These are phyloP conservation scores for Labeo catla DNA, from an alignment of 2,113 vertebrate genomes.

Conservation along the genomic window DNA sequence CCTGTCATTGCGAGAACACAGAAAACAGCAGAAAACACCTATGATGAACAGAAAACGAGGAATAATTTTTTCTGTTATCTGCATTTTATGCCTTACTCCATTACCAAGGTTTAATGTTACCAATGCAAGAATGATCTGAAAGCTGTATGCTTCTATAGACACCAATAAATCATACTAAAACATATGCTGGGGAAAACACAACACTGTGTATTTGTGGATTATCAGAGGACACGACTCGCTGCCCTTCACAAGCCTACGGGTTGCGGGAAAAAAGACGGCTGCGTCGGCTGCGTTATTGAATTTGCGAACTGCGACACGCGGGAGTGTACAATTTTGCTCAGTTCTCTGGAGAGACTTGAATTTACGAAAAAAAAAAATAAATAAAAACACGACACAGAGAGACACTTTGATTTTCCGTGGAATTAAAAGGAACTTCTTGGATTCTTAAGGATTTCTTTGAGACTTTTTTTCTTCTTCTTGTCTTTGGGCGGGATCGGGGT, in stretches of 20 bases:
- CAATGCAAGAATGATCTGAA: conserved; percentile 63
- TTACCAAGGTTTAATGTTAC: conserved; percentile 58
- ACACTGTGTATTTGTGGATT: conserved; percentile 66
- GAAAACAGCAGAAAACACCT: conserved; percentile 53
- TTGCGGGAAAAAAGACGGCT: conserved; percentile 45
- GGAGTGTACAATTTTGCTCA: conserved; percentile 62
- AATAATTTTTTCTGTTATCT: conserved; percentile 59
- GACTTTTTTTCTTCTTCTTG: conserved; percentile 55
- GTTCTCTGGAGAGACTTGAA: conserved; percentile 58
- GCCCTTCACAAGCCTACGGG: conserved; percentile 52
- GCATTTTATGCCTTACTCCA: conserved; percentile 71
- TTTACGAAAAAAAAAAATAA: neutral
- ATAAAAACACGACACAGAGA: neutral
- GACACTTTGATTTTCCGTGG: conserved; percentile 53
- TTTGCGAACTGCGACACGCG: conserved; percentile 54
- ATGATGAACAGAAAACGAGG: conserved; percentile 50
- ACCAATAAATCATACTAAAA: conserved; percentile 47
- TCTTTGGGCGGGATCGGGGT: conserved; percentile 42
- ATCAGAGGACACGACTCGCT: conserved; percentile 56
- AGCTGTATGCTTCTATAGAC: conserved; percentile 61
- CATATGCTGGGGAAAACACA: conserved; percentile 52
- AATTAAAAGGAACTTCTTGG: conserved; percentile 58
- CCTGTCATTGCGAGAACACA: conserved; percentile 41
- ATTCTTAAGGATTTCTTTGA: conserved; percentile 61
- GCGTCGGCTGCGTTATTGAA: conserved; percentile 44